Base-by-base conservation (phyloP, 2,888 invertebrate genomes). In the Lasioglossum leucozonium region DNA sequence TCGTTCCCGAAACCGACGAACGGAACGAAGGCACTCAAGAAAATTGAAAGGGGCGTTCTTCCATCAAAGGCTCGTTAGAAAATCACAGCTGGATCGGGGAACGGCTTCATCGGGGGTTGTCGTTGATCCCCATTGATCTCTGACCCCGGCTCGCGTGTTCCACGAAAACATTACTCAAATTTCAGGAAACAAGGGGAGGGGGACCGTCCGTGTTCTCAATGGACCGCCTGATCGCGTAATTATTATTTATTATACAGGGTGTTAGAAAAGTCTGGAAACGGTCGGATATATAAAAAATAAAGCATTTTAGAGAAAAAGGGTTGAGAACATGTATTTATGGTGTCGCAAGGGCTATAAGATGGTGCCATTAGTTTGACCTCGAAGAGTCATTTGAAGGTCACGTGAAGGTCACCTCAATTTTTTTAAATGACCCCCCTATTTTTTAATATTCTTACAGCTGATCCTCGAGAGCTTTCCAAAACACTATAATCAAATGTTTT, bases 51-150 rank as follows among this genome's bases (percentile, higher is more conserved):
- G 78, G 75, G 74, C 81, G 81, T 85, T 80, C 73, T 82, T 82
- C 88, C 79, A 87, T 90, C 86, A 80, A 69, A 73, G 79, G 79
- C 79, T 82, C 73, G 88, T 90, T 90, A 88, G 84, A 84, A 90
- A 89, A 91, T 91, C 84, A 91, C 86, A 76, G 77, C 87, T 82
- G 81, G 80, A 80, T 80, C 75, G 71, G 26, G 73, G 69, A 77
- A 89, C 75, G 88, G 87, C 89, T 88, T 90, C 88, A 90, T 90
- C 75, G 83, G 69, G 84, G 82, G 87, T 72, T 76, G 81, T 77
- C 87, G 51, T 88, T 77, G 81, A 84, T 82, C 71, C 83, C 62
- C 37, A 71, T 79, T 89, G 81, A 79, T 77, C 87, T 47, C 26
- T 76, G 65, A 81, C 83, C 69, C 84, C 44, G 76, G 44, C n/a